Base-by-base conservation (phyloP, 2,888 invertebrate species). In the Steinernema carpocapsae region DNA sequence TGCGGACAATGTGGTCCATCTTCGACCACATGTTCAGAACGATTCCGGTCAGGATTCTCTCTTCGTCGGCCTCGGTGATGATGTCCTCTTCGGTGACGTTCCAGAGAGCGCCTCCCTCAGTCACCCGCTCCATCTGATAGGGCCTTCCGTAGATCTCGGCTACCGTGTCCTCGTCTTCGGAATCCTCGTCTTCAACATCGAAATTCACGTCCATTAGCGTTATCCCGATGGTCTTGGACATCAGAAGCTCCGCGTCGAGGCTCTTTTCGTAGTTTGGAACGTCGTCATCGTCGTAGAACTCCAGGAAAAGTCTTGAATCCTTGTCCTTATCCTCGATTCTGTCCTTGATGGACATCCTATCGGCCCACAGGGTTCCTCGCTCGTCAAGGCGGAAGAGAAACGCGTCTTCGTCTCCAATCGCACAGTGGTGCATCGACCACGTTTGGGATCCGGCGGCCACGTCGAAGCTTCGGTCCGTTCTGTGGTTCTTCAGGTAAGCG, bases 321-420 rank as follows among this genome's bases (percentile, higher is more conserved):
- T 3, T 17, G 24, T 7, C 26, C 17, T 24, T 56, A 26, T 56
- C 56, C 24, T 24, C 56, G 6, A 2, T 56, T 17, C 56, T 3
- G 56, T 56, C 26, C 56, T 56, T 56, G 56, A 56, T 56, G 6
- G 56, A 24, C 24, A 56, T 26, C 2, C 4, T 24, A 26, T 56
- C 56, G 56, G 4, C 3, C 56, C 56, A 56, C 2, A 56, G 26
- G 24, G 26, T 26, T 56, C 56, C 56, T 14, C 26, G 14, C 6
- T 56, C 56, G 6, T 22, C 22, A 10, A 56, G 22, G 22, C 56
- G 56, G 56, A 56, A 56, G 6, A 56, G 26, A 6, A 56, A 56
- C n/a, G 56, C 56, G 56, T 56, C 56, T 56, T 56, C 56, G 24
- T 56, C 56, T 3, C 56, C 56, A 12, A 56, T 26, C 12, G 56